These are phyloP conservation scores for Tetramorium alpestre DNA, from an alignment of 1,140 invertebrate genomes.

Conservation along the genomic window DNA sequence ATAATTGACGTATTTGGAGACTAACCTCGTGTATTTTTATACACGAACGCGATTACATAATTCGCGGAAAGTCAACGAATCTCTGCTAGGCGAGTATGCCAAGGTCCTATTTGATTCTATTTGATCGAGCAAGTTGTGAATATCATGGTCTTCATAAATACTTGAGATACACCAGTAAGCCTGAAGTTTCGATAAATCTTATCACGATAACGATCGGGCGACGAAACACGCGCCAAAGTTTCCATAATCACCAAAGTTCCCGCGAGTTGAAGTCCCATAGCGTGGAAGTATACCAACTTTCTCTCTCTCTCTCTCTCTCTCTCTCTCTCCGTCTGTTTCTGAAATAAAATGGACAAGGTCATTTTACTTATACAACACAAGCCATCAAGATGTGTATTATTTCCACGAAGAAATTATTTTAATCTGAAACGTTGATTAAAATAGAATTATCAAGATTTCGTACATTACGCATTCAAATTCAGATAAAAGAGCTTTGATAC, in stretches of 20 bases:
- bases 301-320: not conserved
- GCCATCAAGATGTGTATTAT: not conserved
- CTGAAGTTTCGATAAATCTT: conserved; percentile 52
- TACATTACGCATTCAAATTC: not conserved
- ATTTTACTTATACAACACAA: not conserved
- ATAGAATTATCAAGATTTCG: not conserved
- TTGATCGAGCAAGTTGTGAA: not conserved
- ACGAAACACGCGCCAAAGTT: conserved; percentile 48
- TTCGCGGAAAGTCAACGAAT: not conserved
- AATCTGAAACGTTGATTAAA: not conserved
- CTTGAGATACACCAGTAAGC: conserved; percentile 39
- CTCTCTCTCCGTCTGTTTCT: not conserved
- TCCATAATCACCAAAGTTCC: conserved; percentile 47
- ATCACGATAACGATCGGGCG: conserved; percentile 44
- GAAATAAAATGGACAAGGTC: conserved; percentile 41
- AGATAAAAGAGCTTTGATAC: not conserved
- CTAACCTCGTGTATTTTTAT: not conserved
- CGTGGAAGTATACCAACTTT: not conserved
- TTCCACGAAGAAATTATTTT: not conserved
- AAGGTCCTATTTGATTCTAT: not conserved
- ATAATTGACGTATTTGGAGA: not conserved
- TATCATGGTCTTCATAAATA: conserved; percentile 31
- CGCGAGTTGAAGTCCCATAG: not conserved
- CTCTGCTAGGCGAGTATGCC: not conserved
- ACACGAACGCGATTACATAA: not conserved